A percentile compares a stretch with the other conserved stretches of the same genome.
phyloP scores from a whole-genome alignment of 2,113 vertebrate species.

The Pogonocichla stellata region DNA sequence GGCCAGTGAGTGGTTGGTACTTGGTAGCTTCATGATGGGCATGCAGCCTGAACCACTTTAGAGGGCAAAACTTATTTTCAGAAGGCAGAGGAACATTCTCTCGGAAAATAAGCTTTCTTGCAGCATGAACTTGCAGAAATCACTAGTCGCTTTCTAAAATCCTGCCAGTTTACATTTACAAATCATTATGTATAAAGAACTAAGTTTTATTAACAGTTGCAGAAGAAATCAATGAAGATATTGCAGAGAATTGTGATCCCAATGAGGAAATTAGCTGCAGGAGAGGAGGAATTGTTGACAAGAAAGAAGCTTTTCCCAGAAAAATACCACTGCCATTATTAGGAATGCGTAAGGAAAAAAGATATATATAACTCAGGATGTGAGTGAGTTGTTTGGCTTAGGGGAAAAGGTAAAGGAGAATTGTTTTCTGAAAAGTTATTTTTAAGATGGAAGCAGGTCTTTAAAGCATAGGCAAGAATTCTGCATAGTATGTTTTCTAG shows the following conservation, averaged over 20 bases:
- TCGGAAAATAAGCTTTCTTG: background rate
- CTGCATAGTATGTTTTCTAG: background rate
- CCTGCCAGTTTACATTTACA: background rate
- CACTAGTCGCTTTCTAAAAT: background rate
- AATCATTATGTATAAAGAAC: background rate
- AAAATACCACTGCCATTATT: background rate
- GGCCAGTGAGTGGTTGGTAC: background rate
- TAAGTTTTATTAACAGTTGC: constrained; percentile 12
- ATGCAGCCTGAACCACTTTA: background rate
- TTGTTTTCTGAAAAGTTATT: constrained; percentile 15
- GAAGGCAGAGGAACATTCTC: background rate
- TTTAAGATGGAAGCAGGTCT: constrained; percentile 14
- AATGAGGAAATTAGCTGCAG: constrained; percentile 6
- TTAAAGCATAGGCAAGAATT: constrained; percentile 18
- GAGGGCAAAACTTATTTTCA: background rate
- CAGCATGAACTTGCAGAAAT: constrained; percentile 2
- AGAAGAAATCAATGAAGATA: constrained; percentile 11
- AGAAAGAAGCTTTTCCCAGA: background rate
- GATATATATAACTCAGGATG: background rate
- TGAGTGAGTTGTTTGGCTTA: constrained; percentile 31
- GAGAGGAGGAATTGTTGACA: background rate
- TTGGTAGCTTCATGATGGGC: background rate
- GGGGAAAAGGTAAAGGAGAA: constrained; percentile 1
- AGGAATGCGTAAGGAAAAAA: background rate
- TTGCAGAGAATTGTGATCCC: constrained; percentile 8